phyloP scores from a whole-genome alignment of 2,113 vertebrate genomes.

The Corythaeola cristata region DNA sequence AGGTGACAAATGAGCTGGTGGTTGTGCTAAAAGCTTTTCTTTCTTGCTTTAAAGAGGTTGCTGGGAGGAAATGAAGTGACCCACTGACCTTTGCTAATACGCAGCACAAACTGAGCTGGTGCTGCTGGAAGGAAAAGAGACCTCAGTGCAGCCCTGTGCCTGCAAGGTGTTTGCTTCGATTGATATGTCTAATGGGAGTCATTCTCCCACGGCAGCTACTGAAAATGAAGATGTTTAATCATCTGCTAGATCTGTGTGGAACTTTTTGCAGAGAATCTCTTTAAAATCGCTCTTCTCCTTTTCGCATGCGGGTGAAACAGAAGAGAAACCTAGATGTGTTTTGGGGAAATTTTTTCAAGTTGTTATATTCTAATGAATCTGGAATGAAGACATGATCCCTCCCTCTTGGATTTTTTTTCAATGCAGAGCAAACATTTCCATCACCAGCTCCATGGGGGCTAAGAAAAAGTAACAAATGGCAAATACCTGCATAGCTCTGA shows the following conservation, averaged over 20 bases:
- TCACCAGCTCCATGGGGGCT: not conserved
- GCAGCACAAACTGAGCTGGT: not conserved
- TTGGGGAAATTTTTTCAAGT: not conserved
- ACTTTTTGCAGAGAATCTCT: not conserved
- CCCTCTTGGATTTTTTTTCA: not conserved
- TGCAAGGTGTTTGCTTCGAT: constrained; percentile 45
- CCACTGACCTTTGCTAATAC: constrained; percentile 53
- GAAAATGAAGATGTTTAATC: constrained; percentile 54
- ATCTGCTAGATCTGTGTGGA: not conserved
- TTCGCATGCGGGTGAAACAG: not conserved
- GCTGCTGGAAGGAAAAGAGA: constrained; percentile 15
- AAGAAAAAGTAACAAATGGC: not conserved
- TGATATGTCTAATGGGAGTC: constrained; percentile 29
- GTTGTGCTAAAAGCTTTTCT: constrained; percentile 52
- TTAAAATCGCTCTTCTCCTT: not conserved
- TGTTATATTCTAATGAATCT: not conserved
- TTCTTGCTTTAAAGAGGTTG: constrained; percentile 28
- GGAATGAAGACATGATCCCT: not conserved
- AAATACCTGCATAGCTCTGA: not conserved
- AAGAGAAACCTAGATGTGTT: not conserved
- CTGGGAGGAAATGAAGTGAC: constrained; percentile 64
- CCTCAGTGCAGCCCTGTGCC: constrained; percentile 42
- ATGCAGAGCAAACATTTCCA: not conserved
- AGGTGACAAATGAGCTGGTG: constrained; percentile 25
- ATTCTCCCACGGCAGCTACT: constrained; percentile 18